phyloP scores from a whole-genome alignment of 2,113 vertebrate species.

The Plectropomus leopardus region DNA sequence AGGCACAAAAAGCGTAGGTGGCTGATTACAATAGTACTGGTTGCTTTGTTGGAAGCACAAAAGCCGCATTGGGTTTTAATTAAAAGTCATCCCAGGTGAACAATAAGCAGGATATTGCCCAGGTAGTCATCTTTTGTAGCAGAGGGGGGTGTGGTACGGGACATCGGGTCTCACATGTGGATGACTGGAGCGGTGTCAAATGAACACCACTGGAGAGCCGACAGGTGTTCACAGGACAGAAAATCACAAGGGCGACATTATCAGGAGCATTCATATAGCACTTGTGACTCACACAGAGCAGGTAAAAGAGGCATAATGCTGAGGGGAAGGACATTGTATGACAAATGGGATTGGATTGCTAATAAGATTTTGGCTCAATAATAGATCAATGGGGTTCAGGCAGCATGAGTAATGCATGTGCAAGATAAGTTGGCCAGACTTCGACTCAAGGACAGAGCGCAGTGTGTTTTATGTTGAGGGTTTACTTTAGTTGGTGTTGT shows the following conservation, averaged over 20 bases:
- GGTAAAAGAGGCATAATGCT: conserved; percentile 38
- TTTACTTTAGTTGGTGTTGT: not conserved
- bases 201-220: conserved; percentile 36
- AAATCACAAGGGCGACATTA: conserved; percentile 31
- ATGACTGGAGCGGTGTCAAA: conserved; percentile 44
- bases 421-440: conserved; percentile 28
- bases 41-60: conserved; percentile 73
- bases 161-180: not conserved
- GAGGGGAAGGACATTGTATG: conserved; percentile 65
- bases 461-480: not conserved
- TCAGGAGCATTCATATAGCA: conserved; percentile 28
- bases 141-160: not conserved
- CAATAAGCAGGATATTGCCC: conserved; percentile 76
- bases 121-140: conserved; percentile 58
- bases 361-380: conserved; percentile 72
- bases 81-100: conserved; percentile 68
- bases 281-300: conserved; percentile 53
- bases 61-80: conserved; percentile 68
- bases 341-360: conserved; percentile 60
- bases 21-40: conserved; percentile 43
- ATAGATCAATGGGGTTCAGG: conserved; percentile 67
- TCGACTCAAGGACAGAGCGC: conserved; percentile 53
- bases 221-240: conserved; percentile 56
- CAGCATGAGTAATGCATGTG: conserved; percentile 64
- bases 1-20: conserved; percentile 48